Evolutionary conservation across 2,113 vertebrate species (phyloP), one percentile per base, ranked within the genome.

Genomic region (Hippotragus niger): DNA sequence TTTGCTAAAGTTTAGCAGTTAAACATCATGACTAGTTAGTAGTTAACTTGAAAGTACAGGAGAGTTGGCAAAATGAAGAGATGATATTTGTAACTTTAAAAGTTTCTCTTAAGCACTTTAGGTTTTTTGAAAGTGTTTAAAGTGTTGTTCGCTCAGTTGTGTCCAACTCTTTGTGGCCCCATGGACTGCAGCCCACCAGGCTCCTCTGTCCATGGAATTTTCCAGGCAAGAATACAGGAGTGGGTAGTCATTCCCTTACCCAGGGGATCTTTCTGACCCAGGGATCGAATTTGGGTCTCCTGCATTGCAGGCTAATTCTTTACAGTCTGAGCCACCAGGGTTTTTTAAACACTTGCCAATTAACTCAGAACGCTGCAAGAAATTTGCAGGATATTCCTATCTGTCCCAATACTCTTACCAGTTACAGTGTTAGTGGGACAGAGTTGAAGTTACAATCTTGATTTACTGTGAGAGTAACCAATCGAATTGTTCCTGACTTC

Each of bases 401-500:
- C 55, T 64, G n/a, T 2, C 21, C 67, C 40, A 43, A 31, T 36
- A 36, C 58, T 13, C 5, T 67, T 8, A 53, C 7, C 4, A 52
- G 80, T n/a, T 47, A n/a, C 0, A 16, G 3, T 36, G 29, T 74
- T 57, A 94, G 64, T 52, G 93, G 57, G 53, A 81, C 96, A 93
- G 71, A 60, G 91, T 15, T 97, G 97, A 91, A 97, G 88, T 97
- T 95, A 97, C 96, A 96, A 89, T 97, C 84, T 90, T 97, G 95
- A 71, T 89, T 98, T 97, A 93, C 67, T 85, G 45, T 19, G 71
- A 95, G 98, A 97, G 95, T 90, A 97, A 97, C 94, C 94, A 96
- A n/a, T 94, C 85, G 95, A 98, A 97, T 98, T 98, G 80, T 82
- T 88, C 94, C 93, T 94, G 94, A 98, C 92, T 98, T 98, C 90